These are phyloP conservation scores for cattle (Bos taurus) DNA, from an alignment of 2,113 vertebrate genomes.

Conservation along the genomic window ARS-UCD2.0 NC_037335.1:57485501-57486000, in stretches of 20 bases:
- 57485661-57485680: slow-evolving; percentile 75
- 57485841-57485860: neutral
- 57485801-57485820: slow-evolving; percentile 48
- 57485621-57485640: slow-evolving; percentile 74
- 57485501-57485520: slow-evolving; percentile 48
- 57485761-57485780: slow-evolving; percentile 55
- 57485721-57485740: slow-evolving; percentile 25
- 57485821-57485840: neutral
- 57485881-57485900: neutral
- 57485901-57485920: neutral
- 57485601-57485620: slow-evolving; percentile 72
- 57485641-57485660: slow-evolving; percentile 75
- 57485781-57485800: slow-evolving; percentile 17
- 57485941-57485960: neutral
- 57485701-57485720: slow-evolving; percentile 52
- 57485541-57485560: slow-evolving; percentile 56
- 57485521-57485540: slow-evolving; percentile 65
- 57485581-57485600: slow-evolving; percentile 52
- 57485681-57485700: slow-evolving; percentile 44
- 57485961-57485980: neutral
- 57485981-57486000: neutral
- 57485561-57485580: slow-evolving; percentile 62
- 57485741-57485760: slow-evolving; percentile 35
- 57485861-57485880: neutral
- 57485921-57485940: neutral